Conservation (phyloP, 2,113 vertebrate genomes). For the Poecile atricapillus region DNA sequence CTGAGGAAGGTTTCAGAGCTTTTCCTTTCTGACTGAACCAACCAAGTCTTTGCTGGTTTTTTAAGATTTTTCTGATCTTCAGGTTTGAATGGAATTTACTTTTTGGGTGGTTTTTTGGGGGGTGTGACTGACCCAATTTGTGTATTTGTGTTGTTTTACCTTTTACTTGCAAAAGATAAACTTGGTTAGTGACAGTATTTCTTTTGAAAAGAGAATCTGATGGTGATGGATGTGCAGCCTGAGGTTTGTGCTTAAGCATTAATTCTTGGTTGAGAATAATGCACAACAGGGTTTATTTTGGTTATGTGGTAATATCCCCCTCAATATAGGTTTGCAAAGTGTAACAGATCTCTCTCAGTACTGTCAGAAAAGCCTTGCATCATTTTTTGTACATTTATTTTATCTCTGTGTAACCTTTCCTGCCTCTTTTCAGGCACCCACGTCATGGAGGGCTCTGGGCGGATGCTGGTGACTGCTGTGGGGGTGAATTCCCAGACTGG, state of each 20-base stretch:
- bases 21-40: not conserved
- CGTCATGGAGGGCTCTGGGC: constrained; percentile 97
- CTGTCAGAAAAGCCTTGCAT: not conserved
- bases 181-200: not conserved
- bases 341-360: not conserved
- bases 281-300: not conserved
- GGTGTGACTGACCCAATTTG: not conserved
- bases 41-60: not conserved
- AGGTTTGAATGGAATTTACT: not conserved
- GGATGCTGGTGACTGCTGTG: constrained; percentile 94
- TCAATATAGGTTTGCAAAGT: not conserved
- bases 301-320: too few species aligned
- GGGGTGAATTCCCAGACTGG: constrained; percentile 98
- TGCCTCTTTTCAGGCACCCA: constrained; percentile 83
- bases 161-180: not conserved
- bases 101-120: not conserved
- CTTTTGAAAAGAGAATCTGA: not conserved
- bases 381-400: not conserved
- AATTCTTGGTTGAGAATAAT: not conserved
- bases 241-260: not conserved
- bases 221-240: not conserved
- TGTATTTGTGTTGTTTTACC: not conserved
- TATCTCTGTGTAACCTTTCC: not conserved
- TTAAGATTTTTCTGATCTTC: not conserved
- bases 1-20: not conserved